These are phyloP conservation scores for fruit fly (Drosophila melanogaster) DNA, from an alignment of 1,140 invertebrate species.

Conservation along the genomic window DNA sequence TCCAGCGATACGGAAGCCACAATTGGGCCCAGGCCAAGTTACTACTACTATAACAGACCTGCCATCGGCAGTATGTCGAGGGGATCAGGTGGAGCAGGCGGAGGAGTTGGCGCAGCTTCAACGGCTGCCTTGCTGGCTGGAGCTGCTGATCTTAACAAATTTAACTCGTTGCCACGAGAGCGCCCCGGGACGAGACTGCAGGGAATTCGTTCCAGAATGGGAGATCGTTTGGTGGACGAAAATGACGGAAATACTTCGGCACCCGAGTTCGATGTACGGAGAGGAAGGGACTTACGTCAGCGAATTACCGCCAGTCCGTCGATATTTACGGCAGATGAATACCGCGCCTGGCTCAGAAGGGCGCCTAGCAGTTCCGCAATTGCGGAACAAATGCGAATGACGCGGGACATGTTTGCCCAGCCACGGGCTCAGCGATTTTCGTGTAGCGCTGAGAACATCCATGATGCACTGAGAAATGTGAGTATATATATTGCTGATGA, in stretches of 20 bases:
- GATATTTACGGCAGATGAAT: constrained; percentile 96
- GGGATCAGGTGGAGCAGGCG: constrained; percentile 85
- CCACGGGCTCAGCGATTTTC: constrained; percentile 91
- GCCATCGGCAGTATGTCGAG: constrained; percentile 85
- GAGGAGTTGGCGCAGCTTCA: constrained; percentile 56
- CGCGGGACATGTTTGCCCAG: constrained; percentile 87
- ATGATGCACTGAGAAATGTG: constrained; percentile 91
- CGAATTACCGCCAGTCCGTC: constrained; percentile 83
- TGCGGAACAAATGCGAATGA: constrained; percentile 93
- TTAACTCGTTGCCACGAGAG: constrained; percentile 91
- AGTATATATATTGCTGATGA: constrained; percentile 62
- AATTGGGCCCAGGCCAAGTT: constrained; percentile 90
- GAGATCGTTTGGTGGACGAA: constrained; percentile 88
- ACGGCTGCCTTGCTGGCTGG: constrained; percentile 78
- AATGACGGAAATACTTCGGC: constrained; percentile 93
- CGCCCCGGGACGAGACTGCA: constrained; percentile 86
- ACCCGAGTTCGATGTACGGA: constrained; percentile 90
- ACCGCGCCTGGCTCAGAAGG: constrained; percentile 93
- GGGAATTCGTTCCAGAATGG: constrained; percentile 75
- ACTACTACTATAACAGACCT: constrained; percentile 89
- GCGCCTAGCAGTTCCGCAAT: constrained; percentile 96
- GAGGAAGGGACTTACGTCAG: constrained; percentile 85
- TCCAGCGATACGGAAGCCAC: constrained; percentile 97
- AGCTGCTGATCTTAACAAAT: constrained; percentile 85
- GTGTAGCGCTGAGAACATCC: constrained; percentile 95